Evolutionary conservation across 2,888 invertebrate species (phyloP).

Genomic region (Cheilosia grossa): DNA sequence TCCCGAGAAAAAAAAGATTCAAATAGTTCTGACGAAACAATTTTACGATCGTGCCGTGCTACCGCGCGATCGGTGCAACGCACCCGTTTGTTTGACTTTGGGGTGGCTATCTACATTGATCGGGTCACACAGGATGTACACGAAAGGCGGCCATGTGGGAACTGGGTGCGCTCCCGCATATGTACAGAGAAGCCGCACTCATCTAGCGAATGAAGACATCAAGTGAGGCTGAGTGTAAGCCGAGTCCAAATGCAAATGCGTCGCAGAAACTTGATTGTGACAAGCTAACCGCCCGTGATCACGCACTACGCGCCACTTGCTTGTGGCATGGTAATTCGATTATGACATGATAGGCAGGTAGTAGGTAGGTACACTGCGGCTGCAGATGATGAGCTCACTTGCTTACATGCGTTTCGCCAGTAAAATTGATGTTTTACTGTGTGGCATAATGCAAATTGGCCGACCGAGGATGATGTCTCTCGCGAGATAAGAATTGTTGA

Average conservation of each 20-base stretch:
- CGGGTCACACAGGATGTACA: conserved; percentile 26
- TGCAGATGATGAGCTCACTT: conserved; percentile 28
- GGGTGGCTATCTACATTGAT: conserved; percentile 29
- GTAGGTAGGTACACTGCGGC: not conserved
- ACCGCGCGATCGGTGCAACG: not conserved
- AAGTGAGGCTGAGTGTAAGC: not conserved
- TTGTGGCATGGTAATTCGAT: conserved; percentile 43
- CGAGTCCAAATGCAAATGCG: conserved; percentile 45
- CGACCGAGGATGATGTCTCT: conserved; percentile 62
- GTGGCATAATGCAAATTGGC: conserved; percentile 61
- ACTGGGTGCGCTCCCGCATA: not conserved
- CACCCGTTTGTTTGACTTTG: conserved; percentile 18
- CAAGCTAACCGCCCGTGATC: conserved; percentile 62
- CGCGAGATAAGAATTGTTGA: conserved; percentile 64
- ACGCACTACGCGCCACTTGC: conserved; percentile 48
- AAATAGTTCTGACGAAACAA: conserved; percentile 33
- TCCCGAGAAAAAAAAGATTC: not conserved
- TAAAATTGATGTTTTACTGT: conserved; percentile 64
- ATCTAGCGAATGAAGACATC: conserved; percentile 50
- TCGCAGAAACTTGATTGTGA: conserved; percentile 68
- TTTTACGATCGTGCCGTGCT: conserved; percentile 51
- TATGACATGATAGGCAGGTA: conserved; percentile 34
- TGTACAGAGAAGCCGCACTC: not conserved
- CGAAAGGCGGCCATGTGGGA: conserved; percentile 9
- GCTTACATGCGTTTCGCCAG: conserved; percentile 63